phyloP scores from a whole-genome alignment of 2,797 vertebrate genomes.

The Anas georgica region DNA sequence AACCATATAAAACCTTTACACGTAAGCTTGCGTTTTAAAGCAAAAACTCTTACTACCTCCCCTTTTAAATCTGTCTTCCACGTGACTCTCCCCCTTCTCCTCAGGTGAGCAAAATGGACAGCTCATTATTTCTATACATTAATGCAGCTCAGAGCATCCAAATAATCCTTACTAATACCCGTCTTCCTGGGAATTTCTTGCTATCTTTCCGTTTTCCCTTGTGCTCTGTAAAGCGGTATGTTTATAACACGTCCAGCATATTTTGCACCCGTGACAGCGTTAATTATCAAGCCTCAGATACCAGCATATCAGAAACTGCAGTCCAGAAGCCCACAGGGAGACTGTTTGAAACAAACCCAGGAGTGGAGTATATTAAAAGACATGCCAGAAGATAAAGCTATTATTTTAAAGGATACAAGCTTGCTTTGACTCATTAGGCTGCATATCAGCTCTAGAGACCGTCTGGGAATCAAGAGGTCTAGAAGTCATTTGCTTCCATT shows the following conservation, averaged over 20 bases:
- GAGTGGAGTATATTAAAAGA: not conserved
- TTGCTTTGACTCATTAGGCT: not conserved
- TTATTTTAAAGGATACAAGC: slow-evolving; percentile 6
- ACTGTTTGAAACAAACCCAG: not conserved
- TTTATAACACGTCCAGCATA: not conserved
- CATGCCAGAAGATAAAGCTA: not conserved
- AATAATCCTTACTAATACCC: not conserved
- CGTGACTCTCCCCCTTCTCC: not conserved
- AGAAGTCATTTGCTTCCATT: not conserved
- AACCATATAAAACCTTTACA: not conserved
- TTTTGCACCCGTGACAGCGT: not conserved
- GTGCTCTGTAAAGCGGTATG: not conserved
- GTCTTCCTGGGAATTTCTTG: not conserved
- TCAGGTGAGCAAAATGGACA: not conserved
- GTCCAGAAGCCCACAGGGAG: not conserved
- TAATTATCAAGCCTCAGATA: not conserved
- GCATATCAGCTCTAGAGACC: not conserved
- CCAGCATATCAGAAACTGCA: not conserved
- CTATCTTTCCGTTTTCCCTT: not conserved
- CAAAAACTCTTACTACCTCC: not conserved
- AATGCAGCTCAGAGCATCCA: not conserved
- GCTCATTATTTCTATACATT: not conserved
- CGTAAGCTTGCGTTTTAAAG: not conserved
- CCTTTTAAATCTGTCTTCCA: not conserved
- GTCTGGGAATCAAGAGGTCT: not conserved